These are phyloP conservation scores for Drosophila trapezifrons DNA, from an alignment of 1,140 invertebrate genomes.

Conservation along the genomic window DNA sequence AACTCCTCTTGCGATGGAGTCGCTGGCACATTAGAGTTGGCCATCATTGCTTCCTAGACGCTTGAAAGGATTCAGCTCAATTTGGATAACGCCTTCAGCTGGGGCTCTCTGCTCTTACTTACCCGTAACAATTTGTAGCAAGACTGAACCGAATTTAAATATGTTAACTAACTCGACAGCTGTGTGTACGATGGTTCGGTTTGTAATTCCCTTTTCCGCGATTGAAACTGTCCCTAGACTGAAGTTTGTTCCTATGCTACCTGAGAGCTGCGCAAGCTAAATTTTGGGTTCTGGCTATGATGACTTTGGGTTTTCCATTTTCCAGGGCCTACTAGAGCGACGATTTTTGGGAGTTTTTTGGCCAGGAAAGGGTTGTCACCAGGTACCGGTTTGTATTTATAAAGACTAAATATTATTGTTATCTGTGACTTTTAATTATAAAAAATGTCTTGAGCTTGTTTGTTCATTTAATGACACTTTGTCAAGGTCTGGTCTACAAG, in stretches of 20 bases:
- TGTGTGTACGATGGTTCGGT: constrained; percentile 21
- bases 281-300: neutral
- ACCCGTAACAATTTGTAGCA: constrained; percentile 62
- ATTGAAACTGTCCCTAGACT: constrained; percentile 26
- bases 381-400: too few species aligned
- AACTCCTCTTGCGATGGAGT: constrained; percentile 44
- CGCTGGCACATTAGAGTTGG: constrained; percentile 53
- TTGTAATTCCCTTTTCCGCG: constrained; percentile 14
- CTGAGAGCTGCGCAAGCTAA: neutral
- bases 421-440: too few species aligned
- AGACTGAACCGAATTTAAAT: constrained; percentile 57
- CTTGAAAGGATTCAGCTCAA: constrained; percentile 9
- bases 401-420: too few species aligned
- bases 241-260: constrained; percentile 14
- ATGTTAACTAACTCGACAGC: constrained; percentile 28
- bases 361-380: neutral
- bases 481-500: too few species aligned
- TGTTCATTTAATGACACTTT: too few species aligned
- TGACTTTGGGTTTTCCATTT: neutral
- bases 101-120: constrained; percentile 23
- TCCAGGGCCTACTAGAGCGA: neutral
- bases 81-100: constrained; percentile 3
- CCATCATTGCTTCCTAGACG: constrained; percentile 48
- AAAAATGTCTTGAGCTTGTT: too few species aligned
- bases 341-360: neutral